Conservation (phyloP, 2,797 vertebrate species). For the Typhlichthys eigenmanni region DNA sequence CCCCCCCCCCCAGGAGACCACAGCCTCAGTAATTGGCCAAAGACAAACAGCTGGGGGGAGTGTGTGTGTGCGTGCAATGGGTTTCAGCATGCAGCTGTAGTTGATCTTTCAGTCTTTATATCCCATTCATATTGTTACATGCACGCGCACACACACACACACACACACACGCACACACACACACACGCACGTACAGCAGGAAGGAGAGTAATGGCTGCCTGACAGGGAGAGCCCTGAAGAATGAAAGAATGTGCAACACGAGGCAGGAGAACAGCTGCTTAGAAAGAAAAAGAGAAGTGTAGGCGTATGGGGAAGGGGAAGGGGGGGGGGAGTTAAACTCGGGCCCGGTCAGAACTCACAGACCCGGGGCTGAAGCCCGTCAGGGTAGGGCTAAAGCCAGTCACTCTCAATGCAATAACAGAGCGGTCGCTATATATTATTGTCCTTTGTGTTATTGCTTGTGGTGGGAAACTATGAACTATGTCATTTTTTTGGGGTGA, state of each 20-base stretch:
- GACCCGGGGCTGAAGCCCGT: constrained; percentile 28
- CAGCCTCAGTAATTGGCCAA: constrained; percentile 53
- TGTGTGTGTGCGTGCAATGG: constrained; percentile 4
- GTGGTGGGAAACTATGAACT: no score
- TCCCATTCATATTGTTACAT: constrained; percentile 57
- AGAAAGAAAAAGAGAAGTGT: constrained; percentile 16
- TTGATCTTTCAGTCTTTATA: constrained; percentile 65
- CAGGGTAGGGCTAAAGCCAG: constrained; percentile 50
- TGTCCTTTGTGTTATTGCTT: no score
- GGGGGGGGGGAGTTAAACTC: constrained; percentile 6
- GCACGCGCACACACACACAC: constrained; percentile 12
- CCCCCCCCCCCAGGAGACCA: constrained; percentile 17
- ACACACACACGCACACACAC: constrained; percentile 14
- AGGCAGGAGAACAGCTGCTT: constrained; percentile 71
- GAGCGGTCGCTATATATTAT: no score
- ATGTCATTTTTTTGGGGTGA: no score
- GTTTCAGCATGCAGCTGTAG: constrained; percentile 64
- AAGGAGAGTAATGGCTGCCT: constrained; percentile 66
- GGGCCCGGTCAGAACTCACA: constrained; percentile 41
- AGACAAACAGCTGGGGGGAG: constrained; percentile 68
- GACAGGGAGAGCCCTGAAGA: constrained; percentile 66
- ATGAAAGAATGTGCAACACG: constrained; percentile 75
- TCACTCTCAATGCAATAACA: no score
- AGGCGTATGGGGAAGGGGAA: neutral
- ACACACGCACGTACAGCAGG: constrained; percentile 48